Evolutionary conservation across 1,140 invertebrate species (phyloP), one percentile per base, ranked within the genome.

Genomic region (Drosophila fuyamai): DNA sequence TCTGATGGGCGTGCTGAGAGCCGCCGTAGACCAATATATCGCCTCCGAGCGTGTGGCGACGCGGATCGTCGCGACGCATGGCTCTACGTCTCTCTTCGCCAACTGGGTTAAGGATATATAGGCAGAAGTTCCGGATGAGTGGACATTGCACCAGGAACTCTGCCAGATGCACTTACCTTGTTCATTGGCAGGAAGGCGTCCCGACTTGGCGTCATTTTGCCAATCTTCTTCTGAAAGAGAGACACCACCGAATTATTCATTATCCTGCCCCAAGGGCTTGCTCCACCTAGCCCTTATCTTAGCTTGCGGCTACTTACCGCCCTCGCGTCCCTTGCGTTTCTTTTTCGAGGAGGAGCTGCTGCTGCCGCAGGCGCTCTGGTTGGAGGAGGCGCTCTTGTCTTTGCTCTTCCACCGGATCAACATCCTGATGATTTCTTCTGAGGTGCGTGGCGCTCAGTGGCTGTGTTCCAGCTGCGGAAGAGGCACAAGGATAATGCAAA

Each of bases 21-120:
- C 75, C 93, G 79, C 93, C 93, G 79, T 95, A 95, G 67, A 94
- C 94, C 36, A 95, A 93, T 81, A 95, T 95, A 76, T 95, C 94
- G 29, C 95, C 94, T 40, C 95, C 94, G 56, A 96, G 93, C 43
- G 95, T 96, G 83, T 96, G 95, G 29, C 95, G 93, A 10, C 95
- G 93, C 23, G 95, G 95, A 92, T 96, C 95, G 92, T 96, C 95
- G 91, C 51, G 94, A 89, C 51, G 93, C 93, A 89, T 93, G 89
- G 90, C 92, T 16, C 94, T 92, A 35, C 94, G 90, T 73, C 94
- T 92, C 74, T 93, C 92, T 58, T 93, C 93, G 51, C 85, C 85
- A 27, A 79, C 83, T 56, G 23, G 1, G 23, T 9, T 5, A 12
- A 14, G 9, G 27, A 6, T 23, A 27, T 6, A 27, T 0, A 12